Base-by-base conservation (phyloP, 2,888 invertebrate species). In the Syritta pipiens region DNA sequence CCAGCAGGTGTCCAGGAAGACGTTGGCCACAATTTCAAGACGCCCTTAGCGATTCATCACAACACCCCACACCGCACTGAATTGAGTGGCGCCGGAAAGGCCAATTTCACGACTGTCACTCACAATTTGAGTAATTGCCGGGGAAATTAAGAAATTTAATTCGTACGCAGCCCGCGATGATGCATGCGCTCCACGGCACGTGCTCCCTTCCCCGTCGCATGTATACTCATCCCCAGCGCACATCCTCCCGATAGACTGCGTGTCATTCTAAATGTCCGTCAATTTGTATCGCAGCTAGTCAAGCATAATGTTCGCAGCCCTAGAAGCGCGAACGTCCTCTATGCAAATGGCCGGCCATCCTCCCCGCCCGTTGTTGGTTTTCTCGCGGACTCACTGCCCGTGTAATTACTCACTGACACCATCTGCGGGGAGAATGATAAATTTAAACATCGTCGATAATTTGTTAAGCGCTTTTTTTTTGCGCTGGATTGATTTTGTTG, bases 361-460 rank as follows among this genome's bases (percentile, higher is more conserved):
- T 6, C 12, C 12, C 35, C 7, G 28, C 37, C 19, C 37, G 7
- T 7, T 9, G 17, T 2, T 12, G 5, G 6, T 3, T 65, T 60
- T 65, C 65, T 46, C 65, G 59, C 65, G 65, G 17, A 63, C 7
- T 9, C 14, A n/a, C n/a, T n/a, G 53, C 30, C 46, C 48, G 24
- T 59, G 77, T 77, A 77, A 77, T 77, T 77, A 77, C 71, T 77
- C 77, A 77, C 71, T 77, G 77, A 77, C 77, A 77, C 77, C 77
- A 71, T 60, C 71, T 63, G 17, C 37, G 10, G 3, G 37, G 37
- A 65, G 37, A 77, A 77, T 77, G 77, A 77, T 77, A 77, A 77
- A 77, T 65, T 71, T 71, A 51, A 71, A 65, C 71, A 77, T 65
- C 60, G 77, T 71, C 77, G 77, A 77, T 77, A 77, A 77, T 77